A percentile compares a stretch with the other conserved stretches of the same genome.
Conservation (phyloP, 2,888 invertebrate genomes). For the Nasonovia ribisnigri region DNA sequence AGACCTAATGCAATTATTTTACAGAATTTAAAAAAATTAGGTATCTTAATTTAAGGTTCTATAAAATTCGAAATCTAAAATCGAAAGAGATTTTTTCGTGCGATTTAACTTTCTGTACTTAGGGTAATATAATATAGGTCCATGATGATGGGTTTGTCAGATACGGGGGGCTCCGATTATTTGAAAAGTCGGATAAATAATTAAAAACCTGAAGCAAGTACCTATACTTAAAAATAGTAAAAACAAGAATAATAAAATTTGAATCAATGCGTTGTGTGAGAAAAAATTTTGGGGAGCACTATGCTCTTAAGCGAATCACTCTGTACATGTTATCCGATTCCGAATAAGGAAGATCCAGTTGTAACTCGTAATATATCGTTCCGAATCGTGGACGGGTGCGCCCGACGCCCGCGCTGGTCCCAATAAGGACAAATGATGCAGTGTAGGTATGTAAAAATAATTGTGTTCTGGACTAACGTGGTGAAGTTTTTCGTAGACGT, state of each 20-base stretch:
- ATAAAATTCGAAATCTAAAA: background rate
- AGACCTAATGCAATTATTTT: no score
- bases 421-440: slow-evolving; percentile 3
- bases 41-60: no score
- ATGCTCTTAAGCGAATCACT: background rate
- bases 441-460: background rate
- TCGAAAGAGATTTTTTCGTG: background rate
- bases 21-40: no score
- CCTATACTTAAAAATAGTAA: background rate
- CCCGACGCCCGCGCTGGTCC: background rate
- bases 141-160: background rate
- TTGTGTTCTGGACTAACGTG: slow-evolving; percentile 77
- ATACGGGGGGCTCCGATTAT: background rate
- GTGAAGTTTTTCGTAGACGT: slow-evolving; percentile 90
- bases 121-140: background rate
- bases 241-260: background rate
- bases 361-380: background rate
- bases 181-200: background rate
- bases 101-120: background rate
- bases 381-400: background rate
- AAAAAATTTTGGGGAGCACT: background rate
- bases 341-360: background rate
- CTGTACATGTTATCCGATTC: background rate
- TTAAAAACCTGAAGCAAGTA: background rate
- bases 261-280: background rate